Evolutionary conservation across 2,113 vertebrate species (phyloP).

Genomic region (Boleophthalmus pectinirostris): DNA sequence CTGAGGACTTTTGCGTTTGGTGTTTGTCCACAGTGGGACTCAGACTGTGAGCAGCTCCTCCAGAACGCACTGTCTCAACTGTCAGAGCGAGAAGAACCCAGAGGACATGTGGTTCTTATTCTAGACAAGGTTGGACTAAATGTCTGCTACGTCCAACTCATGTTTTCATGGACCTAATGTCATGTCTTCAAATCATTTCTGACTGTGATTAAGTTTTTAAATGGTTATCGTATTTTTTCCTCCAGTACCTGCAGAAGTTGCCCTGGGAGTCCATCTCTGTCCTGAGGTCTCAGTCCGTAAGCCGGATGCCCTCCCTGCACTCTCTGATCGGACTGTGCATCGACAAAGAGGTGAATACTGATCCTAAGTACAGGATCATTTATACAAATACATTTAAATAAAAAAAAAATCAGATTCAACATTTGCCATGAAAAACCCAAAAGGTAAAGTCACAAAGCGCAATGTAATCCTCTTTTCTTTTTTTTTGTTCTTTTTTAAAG

Average conservation of each 20-base stretch:
- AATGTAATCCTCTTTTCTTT: not conserved
- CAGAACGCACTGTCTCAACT: slow-evolving; percentile 62
- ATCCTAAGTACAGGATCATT: too few relatives aligned
- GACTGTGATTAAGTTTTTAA: not conserved
- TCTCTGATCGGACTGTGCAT: slow-evolving; percentile 83
- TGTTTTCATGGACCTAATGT: too few relatives aligned
- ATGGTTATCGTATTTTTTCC: not conserved
- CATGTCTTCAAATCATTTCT: too few relatives aligned
- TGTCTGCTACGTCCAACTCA: too few relatives aligned
- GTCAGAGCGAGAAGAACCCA: slow-evolving; percentile 12
- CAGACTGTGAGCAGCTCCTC: slow-evolving; percentile 71
- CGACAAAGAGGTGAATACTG: slow-evolving; percentile 78
- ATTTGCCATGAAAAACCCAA: too few relatives aligned
- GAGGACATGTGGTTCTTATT: slow-evolving; percentile 83
- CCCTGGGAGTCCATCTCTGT: slow-evolving; percentile 88
- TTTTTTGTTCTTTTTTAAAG: slow-evolving; percentile 19
- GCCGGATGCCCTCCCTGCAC: slow-evolving; percentile 86
- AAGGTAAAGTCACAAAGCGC: too few relatives aligned
- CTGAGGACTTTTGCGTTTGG: slow-evolving; percentile 71
- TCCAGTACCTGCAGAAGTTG: slow-evolving; percentile 88
- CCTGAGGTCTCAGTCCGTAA: slow-evolving; percentile 77
- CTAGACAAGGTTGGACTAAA: slow-evolving; percentile 87
- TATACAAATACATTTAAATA: too few relatives aligned
- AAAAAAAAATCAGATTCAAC: too few relatives aligned
- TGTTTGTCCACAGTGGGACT: slow-evolving; percentile 64